A percentile compares a stretch with the other conserved stretches of the same genome.
Evolutionary conservation across 1,140 invertebrate species (phyloP).

Genomic region (Telenomus remus): DNA sequence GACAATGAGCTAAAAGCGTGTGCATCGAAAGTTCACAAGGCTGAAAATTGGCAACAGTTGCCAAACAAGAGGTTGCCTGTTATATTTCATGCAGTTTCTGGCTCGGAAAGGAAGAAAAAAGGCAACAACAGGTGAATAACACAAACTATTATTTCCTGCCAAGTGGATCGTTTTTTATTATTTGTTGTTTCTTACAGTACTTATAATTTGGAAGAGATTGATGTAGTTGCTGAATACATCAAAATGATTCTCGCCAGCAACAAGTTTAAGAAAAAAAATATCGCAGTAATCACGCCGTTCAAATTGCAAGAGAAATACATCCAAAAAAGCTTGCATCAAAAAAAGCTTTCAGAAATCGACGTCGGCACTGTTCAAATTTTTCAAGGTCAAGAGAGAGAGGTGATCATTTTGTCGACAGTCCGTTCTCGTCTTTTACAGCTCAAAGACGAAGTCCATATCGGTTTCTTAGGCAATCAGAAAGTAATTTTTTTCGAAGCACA

Average conservation of each 20-base stretch:
- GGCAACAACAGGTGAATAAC: conserved; percentile 11
- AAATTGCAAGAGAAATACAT: conserved; percentile 80
- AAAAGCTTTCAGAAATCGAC: conserved; percentile 54
- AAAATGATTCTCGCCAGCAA: conserved; percentile 73
- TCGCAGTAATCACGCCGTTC: conserved; percentile 92
- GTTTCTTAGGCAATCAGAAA: conserved; percentile 84
- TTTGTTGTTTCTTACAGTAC: conserved; percentile 73
- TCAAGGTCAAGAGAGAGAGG: conserved; percentile 88
- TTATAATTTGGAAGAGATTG: conserved; percentile 84
- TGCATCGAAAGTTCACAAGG: conserved; percentile 51
- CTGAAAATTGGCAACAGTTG: conserved; percentile 66
- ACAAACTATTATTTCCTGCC: too few relatives aligned
- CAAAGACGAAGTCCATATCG: conserved; percentile 78
- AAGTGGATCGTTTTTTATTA: too few relatives aligned
- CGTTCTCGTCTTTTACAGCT: conserved; percentile 75
- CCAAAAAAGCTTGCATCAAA: conserved; percentile 70
- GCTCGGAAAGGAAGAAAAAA: conserved; percentile 65
- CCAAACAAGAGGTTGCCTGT: conserved; percentile 78
- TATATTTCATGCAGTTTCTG: conserved; percentile 80
- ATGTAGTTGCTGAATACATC: conserved; percentile 77
- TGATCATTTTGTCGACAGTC: conserved; percentile 89
- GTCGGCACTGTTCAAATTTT: conserved; percentile 91
- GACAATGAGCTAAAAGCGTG: conserved; percentile 73
- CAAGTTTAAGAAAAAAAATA: conserved; percentile 78
- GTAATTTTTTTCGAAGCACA: conserved; percentile 68